Evolutionary conservation across 2,113 vertebrate genomes (phyloP), one percentile per base, ranked within the genome.

Genomic region (Stomatorhinus ivindoensis): DNA sequence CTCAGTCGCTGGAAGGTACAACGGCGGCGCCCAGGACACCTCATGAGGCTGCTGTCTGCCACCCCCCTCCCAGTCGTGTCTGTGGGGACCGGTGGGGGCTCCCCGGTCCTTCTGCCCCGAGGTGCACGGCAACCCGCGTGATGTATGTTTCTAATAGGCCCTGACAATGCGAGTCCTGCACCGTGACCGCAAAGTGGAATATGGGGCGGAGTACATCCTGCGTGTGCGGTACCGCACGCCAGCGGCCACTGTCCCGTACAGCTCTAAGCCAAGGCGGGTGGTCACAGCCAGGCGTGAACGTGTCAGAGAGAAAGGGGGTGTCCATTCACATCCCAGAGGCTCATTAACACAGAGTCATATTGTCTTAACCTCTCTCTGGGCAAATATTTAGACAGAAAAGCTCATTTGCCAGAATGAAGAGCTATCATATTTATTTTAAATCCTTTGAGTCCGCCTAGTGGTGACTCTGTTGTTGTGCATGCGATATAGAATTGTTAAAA

Each of bases 381-480:
- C 42, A 73, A 88, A 27, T 73, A 42, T 47, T 47, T 35, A 35
- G 35, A 42, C 35, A 80, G 35, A 39, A 80, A 39, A 47, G 11
- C 27, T 69, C 2, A 76, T 44, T 46, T 73, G 61, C 27, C 11
- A 73, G 48, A 50, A 42, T 87, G 17, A 69, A 47, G 61, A 73
- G 13, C 87, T 13, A 88, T 69, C 15, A 35, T 35, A 76, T 48
- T 48, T 24, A 76, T 88, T 80, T 50, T 17, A 48, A 76, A 88
- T 76, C 21, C 88, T 88, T 61, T 65, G 87, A 87, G 87, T 87
- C 87, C 55, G 35, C 55, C 87, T 87, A 87, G 87, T 87, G 55
- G 55, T 65, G 35, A 87, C 31, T 61, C 87, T 61, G 55, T 11
- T 53, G 19, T n/a, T 58, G 51, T 39, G 3, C 47, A 39, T 39